phyloP scores from a whole-genome alignment of 2,797 vertebrate species.

The Gymnothorax javanicus region DNA sequence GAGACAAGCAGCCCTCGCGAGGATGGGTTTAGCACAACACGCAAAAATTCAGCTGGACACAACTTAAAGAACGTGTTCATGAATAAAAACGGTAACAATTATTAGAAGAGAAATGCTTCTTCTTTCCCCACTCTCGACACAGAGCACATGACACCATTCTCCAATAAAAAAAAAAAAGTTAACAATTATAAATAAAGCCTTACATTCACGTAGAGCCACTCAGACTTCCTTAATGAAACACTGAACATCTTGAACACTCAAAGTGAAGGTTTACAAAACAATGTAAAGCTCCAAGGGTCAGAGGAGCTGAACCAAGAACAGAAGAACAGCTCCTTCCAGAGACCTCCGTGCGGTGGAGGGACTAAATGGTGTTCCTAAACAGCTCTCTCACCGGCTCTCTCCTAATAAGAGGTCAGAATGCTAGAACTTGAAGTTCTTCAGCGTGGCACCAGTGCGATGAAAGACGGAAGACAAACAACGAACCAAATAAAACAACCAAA shows the following conservation, averaged over 20 bases:
- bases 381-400: neutral
- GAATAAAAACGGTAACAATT: slow-evolving; percentile 19
- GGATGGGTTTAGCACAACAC: slow-evolving; percentile 29
- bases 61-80: slow-evolving; percentile 30
- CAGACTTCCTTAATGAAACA: slow-evolving; percentile 22
- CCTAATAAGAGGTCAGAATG: neutral
- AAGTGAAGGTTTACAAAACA: neutral
- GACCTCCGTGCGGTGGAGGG: no score
- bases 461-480: neutral
- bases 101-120: neutral
- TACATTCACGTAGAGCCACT: slow-evolving; percentile 68
- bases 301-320: neutral
- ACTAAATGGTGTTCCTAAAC: neutral
- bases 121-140: neutral
- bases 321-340: neutral
- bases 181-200: slow-evolving; percentile 44
- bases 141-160: slow-evolving; percentile 9
- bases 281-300: neutral
- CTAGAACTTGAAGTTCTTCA: neutral
- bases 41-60: slow-evolving; percentile 35
- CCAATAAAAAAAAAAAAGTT: slow-evolving; percentile 12
- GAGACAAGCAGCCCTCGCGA: neutral
- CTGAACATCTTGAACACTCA: slow-evolving; percentile 13
- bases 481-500: neutral
- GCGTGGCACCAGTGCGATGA: slow-evolving; percentile 24